Conservation (phyloP, 2,113 vertebrate genomes). For the Pelodiscus sinensis region DNA sequence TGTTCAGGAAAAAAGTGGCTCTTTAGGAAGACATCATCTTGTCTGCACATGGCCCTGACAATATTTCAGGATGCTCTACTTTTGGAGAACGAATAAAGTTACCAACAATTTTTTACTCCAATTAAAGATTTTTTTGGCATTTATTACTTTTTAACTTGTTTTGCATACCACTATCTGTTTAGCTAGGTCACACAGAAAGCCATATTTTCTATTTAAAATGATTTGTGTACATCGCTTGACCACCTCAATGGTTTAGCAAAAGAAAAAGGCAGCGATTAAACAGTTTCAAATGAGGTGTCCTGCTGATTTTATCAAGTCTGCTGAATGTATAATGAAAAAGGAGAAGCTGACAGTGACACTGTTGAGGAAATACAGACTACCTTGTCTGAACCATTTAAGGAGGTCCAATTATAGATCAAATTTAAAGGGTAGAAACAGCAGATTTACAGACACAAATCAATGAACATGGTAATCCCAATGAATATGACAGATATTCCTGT, state of each 20-base stretch:
- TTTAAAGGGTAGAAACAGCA: slow-evolving; percentile 87
- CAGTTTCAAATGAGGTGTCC: slow-evolving; percentile 94
- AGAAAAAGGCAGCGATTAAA: slow-evolving; percentile 92
- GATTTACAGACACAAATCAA: slow-evolving; percentile 98
- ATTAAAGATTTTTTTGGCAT: slow-evolving; percentile 97
- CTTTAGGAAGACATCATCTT: slow-evolving; percentile 73
- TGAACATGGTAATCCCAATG: slow-evolving; percentile 88
- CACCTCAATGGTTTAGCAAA: slow-evolving; percentile 92
- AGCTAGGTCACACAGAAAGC: slow-evolving; percentile 94
- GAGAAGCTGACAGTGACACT: slow-evolving; percentile 89
- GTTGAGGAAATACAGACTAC: slow-evolving; percentile 88
- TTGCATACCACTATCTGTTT: slow-evolving; percentile 92
- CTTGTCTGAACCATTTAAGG: slow-evolving; percentile 96
- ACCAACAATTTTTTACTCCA: slow-evolving; percentile 89
- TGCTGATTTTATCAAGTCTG: slow-evolving; percentile 98
- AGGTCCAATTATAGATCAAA: slow-evolving; percentile 94
- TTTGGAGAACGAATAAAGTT: slow-evolving; percentile 81
- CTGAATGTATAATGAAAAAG: slow-evolving; percentile 98
- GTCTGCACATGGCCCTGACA: slow-evolving; percentile 78
- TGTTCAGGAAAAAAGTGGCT: slow-evolving; percentile 71
- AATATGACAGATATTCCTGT: slow-evolving; percentile 95
- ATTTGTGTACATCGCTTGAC: slow-evolving; percentile 99
- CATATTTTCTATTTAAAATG: slow-evolving; percentile 94
- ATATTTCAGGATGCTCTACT: slow-evolving; percentile 84
- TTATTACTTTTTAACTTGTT: slow-evolving; percentile 97